These are phyloP conservation scores for Cettia cetti DNA, from an alignment of 2,113 vertebrate species.

Conservation along the genomic window DNA sequence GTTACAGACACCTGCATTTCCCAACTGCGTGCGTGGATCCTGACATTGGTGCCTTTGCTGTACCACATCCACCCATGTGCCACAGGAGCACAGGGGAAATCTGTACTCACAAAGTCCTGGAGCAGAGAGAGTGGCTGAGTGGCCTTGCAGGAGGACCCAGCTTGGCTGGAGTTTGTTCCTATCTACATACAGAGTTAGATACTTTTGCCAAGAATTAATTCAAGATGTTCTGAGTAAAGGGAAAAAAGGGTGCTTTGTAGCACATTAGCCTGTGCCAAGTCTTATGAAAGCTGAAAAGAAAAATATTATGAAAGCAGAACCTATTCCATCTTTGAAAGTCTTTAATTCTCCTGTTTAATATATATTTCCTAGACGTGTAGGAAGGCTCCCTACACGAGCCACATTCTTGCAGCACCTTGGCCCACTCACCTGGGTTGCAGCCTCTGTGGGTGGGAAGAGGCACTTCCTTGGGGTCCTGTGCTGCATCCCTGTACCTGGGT, in stretches of 20 bases:
- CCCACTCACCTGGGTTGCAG: rapidly evolving
- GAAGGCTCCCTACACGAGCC: neutral
- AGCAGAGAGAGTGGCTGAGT: neutral
- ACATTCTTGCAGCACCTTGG: rapidly evolving
- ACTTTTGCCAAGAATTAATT: conserved; percentile 27
- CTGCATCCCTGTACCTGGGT: neutral
- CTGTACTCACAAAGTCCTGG: neutral
- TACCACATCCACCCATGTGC: neutral
- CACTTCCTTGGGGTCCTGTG: neutral
- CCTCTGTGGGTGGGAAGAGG: neutral
- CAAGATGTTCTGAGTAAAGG: neutral
- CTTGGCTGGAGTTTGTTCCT: neutral
- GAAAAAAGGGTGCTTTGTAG: neutral
- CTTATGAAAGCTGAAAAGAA: neutral
- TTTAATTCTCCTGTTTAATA: neutral
- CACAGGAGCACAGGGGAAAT: neutral
- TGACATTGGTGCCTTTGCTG: neutral
- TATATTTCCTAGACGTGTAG: neutral
- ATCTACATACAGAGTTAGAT: neutral
- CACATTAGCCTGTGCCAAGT: neutral
- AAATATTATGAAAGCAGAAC: conserved; percentile 2
- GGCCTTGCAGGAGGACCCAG: conserved; percentile 6
- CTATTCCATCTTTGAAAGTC: neutral
- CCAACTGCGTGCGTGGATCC: rapidly evolving
- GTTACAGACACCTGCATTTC: neutral